phyloP scores from a whole-genome alignment of 2,888 invertebrate genomes.

The Melipona beecheii region DNA sequence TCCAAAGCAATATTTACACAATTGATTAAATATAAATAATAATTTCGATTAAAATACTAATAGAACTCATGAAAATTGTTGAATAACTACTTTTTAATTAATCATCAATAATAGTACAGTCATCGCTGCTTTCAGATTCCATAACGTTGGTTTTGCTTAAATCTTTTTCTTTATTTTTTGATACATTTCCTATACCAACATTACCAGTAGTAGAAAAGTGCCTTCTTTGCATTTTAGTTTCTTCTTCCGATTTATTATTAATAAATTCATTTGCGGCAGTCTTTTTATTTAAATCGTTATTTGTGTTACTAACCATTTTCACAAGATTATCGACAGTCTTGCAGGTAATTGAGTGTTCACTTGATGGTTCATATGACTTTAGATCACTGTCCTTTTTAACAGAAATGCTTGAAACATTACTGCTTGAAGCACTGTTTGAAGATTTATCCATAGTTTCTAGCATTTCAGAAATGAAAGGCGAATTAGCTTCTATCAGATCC shows the following conservation, averaged over 20 bases:
- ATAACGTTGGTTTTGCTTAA: conserved; percentile 11
- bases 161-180: not conserved
- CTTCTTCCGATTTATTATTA: not conserved
- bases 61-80: conserved; percentile 21
- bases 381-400: conserved; percentile 2
- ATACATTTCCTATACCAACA: not conserved
- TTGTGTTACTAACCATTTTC: conserved; percentile 12
- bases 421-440: conserved; percentile 5
- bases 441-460: conserved; percentile 56
- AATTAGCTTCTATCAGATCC: conserved; percentile 76
- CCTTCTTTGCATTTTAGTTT: not conserved
- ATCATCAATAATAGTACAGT: conserved; percentile 68
- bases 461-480: conserved; percentile 74
- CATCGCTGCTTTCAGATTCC: conserved; percentile 47
- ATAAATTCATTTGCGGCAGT: not conserved
- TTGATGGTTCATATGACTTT: not conserved
- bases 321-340: not conserved
- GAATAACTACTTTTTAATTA: conserved; percentile 46
- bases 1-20: conserved; percentile 11
- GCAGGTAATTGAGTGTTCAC: not conserved
- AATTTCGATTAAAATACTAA: conserved; percentile 20
- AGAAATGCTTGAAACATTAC: not conserved
- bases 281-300: conserved; percentile 17
- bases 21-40: not conserved
- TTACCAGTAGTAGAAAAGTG: conserved; percentile 5